These are phyloP conservation scores for Anser cygnoides DNA, from an alignment of 2,113 vertebrate genomes.

Conservation along the genomic window DNA sequence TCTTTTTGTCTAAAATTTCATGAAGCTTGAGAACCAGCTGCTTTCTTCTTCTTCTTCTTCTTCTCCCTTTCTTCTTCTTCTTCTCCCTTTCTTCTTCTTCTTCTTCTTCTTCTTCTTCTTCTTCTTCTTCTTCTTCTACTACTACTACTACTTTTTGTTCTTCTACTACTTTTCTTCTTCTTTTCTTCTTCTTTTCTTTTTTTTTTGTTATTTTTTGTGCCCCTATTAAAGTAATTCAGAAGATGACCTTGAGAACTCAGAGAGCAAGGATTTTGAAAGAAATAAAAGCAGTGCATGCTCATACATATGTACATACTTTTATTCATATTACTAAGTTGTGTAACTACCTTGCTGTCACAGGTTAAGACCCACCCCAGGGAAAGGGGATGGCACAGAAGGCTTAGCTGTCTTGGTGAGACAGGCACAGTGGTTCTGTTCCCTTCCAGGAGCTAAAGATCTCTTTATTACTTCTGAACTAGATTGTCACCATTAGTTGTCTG, in stretches of 20 bases:
- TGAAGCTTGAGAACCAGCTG: neutral
- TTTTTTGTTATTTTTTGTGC: neutral
- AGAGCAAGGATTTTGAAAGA: neutral
- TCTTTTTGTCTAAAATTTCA: neutral
- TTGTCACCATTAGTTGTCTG: neutral
- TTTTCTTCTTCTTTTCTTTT: neutral
- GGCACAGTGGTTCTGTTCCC: neutral
- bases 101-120: no score
- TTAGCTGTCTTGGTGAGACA: neutral
- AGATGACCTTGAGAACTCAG: neutral
- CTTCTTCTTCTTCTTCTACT: no score
- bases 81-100: no score
- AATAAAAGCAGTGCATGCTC: neutral
- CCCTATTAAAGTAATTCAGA: neutral
- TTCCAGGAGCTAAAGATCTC: neutral
- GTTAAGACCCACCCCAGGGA: fast-evolving
- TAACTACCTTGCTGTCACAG: neutral
- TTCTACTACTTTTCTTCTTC: no score
- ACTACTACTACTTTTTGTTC: neutral
- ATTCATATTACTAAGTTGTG: neutral
- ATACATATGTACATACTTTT: neutral
- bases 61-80: neutral
- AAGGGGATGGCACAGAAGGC: neutral
- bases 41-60: neutral
- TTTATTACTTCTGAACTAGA: neutral